Percentiles rank a stretch among this genome's conserved stretches.
Evolutionary conservation across 2,797 vertebrate genomes (phyloP).

Genomic region (Hippocampus kuda): DNA sequence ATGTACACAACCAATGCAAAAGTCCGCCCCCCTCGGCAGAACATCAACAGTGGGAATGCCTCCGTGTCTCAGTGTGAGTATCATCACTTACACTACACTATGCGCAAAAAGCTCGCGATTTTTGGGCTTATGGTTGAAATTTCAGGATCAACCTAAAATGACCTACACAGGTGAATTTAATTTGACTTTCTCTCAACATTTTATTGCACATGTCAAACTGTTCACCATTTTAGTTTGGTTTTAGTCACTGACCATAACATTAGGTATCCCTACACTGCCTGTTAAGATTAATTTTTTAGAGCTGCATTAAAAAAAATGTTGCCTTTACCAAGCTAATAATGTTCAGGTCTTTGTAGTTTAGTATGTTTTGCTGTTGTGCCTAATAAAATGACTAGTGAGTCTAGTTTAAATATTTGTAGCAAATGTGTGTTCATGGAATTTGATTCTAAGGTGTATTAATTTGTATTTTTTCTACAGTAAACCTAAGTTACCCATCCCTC

Average conservation of each 20-base stretch:
- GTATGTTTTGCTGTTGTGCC: neutral
- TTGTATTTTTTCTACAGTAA: conserved; percentile 64
- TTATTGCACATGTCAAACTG: neutral
- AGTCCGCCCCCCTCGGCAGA: conserved; percentile 76
- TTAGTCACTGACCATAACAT: neutral
- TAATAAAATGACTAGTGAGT: neutral
- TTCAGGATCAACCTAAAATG: neutral
- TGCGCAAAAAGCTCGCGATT: neutral
- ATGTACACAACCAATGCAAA: conserved; percentile 91
- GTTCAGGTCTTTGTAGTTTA: too few species aligned
- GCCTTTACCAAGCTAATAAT: too few species aligned
- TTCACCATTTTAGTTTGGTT: too few species aligned
- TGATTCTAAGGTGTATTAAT: neutral
- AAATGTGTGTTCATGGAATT: neutral
- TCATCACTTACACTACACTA: neutral
- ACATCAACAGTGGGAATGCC: conserved; percentile 41
- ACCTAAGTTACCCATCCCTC: conserved; percentile 90
- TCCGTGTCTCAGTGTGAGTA: conserved; percentile 80
- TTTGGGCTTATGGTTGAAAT: neutral
- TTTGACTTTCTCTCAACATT: neutral
- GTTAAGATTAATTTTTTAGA: too few species aligned
- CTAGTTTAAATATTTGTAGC: neutral
- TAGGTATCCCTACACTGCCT: too few species aligned
- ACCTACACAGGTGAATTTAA: neutral
- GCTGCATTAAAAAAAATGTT: too few species aligned